Base-by-base conservation (phyloP, 2,888 invertebrate species). In the Zaprionus obscuricornis region DNA sequence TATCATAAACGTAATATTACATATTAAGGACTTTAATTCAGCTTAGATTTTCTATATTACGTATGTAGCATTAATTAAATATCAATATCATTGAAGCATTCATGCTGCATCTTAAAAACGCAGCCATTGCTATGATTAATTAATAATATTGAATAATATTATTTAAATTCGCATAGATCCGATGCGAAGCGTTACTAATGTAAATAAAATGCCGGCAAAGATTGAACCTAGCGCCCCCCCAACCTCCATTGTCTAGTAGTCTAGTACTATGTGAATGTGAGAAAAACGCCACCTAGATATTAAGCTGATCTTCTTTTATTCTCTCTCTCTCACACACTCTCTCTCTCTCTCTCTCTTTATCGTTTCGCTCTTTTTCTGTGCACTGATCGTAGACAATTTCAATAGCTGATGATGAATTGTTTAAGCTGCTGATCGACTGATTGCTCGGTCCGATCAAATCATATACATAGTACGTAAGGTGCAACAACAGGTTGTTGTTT, bases 121-220 rank as follows among this genome's bases (percentile, higher is more conserved):
- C 72, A 62, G 43, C 29, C 55, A 60, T 14, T 20, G 47, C 34
- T 58, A 63, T 81, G 85, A 82, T 82, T 84, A 76, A 82, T 82
- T 72, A 65, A 65, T 33, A 34, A 45, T 47, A 72, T 78, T 82
- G 68, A 84, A 82, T 74, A 78, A 78, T 82, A 55, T 81, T 84
- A 84, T 82, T 82, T 82, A 84, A 84, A 82, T 82, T 82, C 81
- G 81, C 81, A 82, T 82, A 82, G 29, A 82, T 82, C 81, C 81
- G 84, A 78, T 84, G 51, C 65, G 63, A 71, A 62, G 74, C 81
- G 71, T 78, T 42, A 58, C 75, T 60, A 82, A 82, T 82, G 60
- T 43, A 49, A 78, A n/a, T n/a, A n/a, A 81, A 84, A 84, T 66
- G 81, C 82, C 82, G 78, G 70, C 65, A 43, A 42, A 64, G 62